Evolutionary conservation across 2,797 vertebrate species (phyloP).

Genomic region (Eurystomus glaucurus): DNA sequence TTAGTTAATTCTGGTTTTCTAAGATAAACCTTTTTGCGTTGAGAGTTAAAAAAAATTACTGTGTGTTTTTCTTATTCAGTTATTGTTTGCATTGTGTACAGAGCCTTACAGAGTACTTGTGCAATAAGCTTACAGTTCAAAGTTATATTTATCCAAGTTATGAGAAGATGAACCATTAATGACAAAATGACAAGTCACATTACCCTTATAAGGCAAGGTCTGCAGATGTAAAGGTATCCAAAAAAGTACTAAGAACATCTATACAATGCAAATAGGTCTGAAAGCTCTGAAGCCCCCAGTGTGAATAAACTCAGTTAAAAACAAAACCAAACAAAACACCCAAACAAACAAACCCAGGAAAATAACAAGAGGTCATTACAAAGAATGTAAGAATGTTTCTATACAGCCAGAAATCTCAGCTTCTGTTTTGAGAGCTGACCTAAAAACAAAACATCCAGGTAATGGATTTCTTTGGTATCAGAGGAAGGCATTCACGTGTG

Average conservation of each 20-base stretch:
- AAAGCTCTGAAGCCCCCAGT: background rate
- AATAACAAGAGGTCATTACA: background rate
- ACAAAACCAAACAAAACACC: background rate
- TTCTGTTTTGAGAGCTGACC: background rate
- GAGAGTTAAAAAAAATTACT: background rate
- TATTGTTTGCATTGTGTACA: background rate
- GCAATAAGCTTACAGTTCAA: background rate
- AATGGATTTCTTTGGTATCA: background rate
- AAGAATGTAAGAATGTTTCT: background rate
- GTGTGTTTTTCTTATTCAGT: background rate
- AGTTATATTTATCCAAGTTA: slow-evolving; percentile 9
- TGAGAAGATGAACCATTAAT: slow-evolving; percentile 8
- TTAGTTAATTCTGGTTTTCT: background rate
- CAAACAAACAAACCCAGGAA: background rate
- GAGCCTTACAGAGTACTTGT: background rate
- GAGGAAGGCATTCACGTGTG: background rate
- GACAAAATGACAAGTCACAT: slow-evolving; percentile 16
- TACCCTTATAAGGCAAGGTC: background rate
- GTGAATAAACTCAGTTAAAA: background rate
- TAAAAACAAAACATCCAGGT: background rate
- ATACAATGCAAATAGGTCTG: background rate
- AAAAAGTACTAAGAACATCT: background rate
- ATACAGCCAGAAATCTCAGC: slow-evolving; percentile 13
- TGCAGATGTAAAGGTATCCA: background rate
- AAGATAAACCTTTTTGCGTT: background rate